Base-by-base conservation (phyloP, 2,797 vertebrate genomes). In the Amblyopsis hoosieri region DNA sequence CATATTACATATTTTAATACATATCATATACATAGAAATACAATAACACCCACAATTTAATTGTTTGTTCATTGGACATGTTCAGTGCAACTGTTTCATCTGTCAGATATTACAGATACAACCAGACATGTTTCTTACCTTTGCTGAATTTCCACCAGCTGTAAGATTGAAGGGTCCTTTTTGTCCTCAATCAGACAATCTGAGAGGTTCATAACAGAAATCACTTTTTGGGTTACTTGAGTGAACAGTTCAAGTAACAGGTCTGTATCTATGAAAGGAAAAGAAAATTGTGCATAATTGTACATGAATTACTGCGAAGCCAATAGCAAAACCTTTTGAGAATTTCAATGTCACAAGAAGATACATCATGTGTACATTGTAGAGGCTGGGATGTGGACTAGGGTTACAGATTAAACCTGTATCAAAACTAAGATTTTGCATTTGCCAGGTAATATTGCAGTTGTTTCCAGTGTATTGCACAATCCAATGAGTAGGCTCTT, bases 191-290 rank as follows among this genome's bases (percentile, higher is more conserved):
- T 74, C 29, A 79, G 60, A 54, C 68, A 49, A 11, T 75, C 69
- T 62, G 82, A 72, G 45, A 82, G 69, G 68, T 85, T 86, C 76
- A 85, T 80, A 65, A 89, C 81, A 64, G 86, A 85, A 65, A 89
- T 79, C 62, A 84, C 86, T n/a, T 83, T 69, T 45, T 69, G 77
- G 31, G 83, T 86, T 64, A 87, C 81, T 12, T 74, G 45, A 42
- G 75, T 83, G 45, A 88, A 75, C 13, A 82, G 72, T 12, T 80
- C 75, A 60, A 71, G 45, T 15, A 66, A 80, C 50, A 82, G 45
- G 2, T 50, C 57, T 31, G 79, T 70, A 47, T 63, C 85, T 87
- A 75, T 64, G n/a, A 54, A 69, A 49, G 11, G 17, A 62, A 73
- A 64, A 50, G 10, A 55, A 10, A 45, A 13, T 19, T 23, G 8